Percentiles rank a stretch among this genome's conserved stretches.
Evolutionary conservation across 1,140 invertebrate genomes (phyloP).

Genomic region (Thaumetopoea pityocampa): DNA sequence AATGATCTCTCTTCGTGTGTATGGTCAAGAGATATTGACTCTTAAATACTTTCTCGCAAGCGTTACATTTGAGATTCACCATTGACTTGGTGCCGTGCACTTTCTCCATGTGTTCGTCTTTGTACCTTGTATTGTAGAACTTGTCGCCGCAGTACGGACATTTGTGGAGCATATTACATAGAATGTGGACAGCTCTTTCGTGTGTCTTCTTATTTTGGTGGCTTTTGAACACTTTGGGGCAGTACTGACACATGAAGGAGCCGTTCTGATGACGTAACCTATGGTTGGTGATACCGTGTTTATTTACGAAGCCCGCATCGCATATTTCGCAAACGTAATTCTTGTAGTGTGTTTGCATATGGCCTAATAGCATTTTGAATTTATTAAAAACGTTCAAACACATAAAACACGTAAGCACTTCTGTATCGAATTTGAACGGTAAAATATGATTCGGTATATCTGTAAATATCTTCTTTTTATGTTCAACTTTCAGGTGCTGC

Average conservation of each 20-base stretch:
- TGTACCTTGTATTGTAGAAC: slow-evolving; percentile 54
- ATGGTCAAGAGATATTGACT: slow-evolving; percentile 52
- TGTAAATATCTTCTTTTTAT: slow-evolving; percentile 22
- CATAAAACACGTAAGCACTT: slow-evolving; percentile 43
- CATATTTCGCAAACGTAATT: slow-evolving; percentile 87
- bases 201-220: no score
- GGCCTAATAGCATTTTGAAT: slow-evolving; percentile 59
- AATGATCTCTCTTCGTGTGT: slow-evolving; percentile 59
- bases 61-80: slow-evolving; percentile 53
- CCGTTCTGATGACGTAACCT: slow-evolving; percentile 56
- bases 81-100: slow-evolving; percentile 46
- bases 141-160: slow-evolving; percentile 50
- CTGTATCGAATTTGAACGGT: slow-evolving; percentile 36
- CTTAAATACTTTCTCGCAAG: slow-evolving; percentile 58
- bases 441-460: slow-evolving; percentile 37
- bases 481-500: slow-evolving; percentile 23
- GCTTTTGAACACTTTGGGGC: slow-evolving; percentile 66
- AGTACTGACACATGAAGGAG: slow-evolving; percentile 52
- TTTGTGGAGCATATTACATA: no score
- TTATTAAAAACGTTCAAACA: slow-evolving; percentile 51
- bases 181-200: no score
- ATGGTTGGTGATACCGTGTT: slow-evolving; percentile 73
- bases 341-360: slow-evolving; percentile 68
- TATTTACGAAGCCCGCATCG: slow-evolving; percentile 80
- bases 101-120: slow-evolving; percentile 55